Percentiles rank a stretch among this genome's conserved stretches.
Evolutionary conservation across 2,888 invertebrate genomes (phyloP).

Genomic region (Cantharis rustica): DNA sequence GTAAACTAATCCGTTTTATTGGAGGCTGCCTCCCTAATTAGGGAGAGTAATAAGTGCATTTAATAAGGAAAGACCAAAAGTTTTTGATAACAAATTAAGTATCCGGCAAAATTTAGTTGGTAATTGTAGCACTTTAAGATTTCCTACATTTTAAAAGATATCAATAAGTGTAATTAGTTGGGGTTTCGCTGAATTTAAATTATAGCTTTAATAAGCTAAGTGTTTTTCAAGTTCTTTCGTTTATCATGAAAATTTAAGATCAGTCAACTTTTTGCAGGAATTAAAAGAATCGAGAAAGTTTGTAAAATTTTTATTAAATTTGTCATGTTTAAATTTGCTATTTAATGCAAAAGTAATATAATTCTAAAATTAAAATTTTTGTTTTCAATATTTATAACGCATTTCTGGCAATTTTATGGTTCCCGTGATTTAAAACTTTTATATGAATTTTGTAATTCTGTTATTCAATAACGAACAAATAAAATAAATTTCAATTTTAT

Average conservation of each 20-base stretch:
- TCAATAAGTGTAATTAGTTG: constrained; percentile 49
- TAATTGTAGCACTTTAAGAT: constrained; percentile 46
- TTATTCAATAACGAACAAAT: background rate
- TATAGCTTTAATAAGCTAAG: constrained; percentile 22
- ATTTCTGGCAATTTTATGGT: background rate
- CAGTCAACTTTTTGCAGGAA: background rate
- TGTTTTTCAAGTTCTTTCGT: background rate
- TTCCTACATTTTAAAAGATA: constrained; percentile 52
- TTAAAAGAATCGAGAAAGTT: background rate
- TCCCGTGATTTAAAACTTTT: background rate
- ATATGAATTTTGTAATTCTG: background rate
- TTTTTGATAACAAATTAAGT: constrained; percentile 41
- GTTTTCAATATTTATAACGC: background rate
- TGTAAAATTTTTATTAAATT: background rate
- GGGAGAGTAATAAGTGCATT: constrained; percentile 39
- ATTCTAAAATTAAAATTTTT: background rate
- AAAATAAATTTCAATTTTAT: background rate
- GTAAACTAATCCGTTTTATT: constrained; percentile 23
- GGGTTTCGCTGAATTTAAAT: constrained; percentile 15
- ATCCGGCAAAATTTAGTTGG: constrained; percentile 28
- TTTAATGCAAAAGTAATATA: background rate
- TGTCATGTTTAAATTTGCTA: background rate
- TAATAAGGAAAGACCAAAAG: constrained; percentile 38
- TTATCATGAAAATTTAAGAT: constrained; percentile 9
- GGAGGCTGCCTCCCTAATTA: constrained; percentile 23